These are phyloP conservation scores for Phoronis australis DNA, from an alignment of 2,888 invertebrate genomes.

Conservation along the genomic window DNA sequence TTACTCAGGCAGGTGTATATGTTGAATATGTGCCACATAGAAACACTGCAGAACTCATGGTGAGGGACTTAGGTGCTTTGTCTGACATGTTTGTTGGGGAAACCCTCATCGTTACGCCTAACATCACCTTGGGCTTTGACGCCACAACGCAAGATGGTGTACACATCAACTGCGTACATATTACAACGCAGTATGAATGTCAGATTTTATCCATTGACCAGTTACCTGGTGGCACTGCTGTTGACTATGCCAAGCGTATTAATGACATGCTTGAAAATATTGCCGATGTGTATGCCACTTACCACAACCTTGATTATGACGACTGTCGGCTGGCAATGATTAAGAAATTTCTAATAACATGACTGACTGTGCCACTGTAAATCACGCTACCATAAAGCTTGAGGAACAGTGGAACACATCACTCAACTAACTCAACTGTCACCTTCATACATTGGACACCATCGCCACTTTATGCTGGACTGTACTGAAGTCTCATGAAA, in stretches of 20 bases:
- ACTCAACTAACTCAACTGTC: constrained; percentile 14
- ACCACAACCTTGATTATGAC: constrained; percentile 6
- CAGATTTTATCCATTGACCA: constrained; percentile 9
- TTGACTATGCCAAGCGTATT: constrained; percentile 12
- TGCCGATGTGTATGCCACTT: constrained; percentile 1
- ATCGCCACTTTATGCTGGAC: constrained; percentile 5
- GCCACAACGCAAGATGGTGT: constrained; percentile 14
- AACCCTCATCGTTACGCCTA: neutral
- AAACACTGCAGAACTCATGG: constrained; percentile 6
- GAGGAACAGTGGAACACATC: constrained; percentile 5
- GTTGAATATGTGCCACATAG: constrained; percentile 4
- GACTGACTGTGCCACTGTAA: constrained; percentile 14
- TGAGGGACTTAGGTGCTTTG: constrained; percentile 8
- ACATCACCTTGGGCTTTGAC: constrained; percentile 14
- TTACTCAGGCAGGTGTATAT: constrained; percentile 1
- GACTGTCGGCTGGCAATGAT: constrained; percentile 3
- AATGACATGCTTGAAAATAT: constrained; percentile 6
- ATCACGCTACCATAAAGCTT: constrained; percentile 9
- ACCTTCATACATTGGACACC: constrained; percentile 10
- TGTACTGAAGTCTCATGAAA: constrained; percentile 6
- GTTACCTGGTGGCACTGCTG: constrained; percentile 12
- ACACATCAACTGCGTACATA: constrained; percentile 14
- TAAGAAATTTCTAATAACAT: constrained; percentile 10
- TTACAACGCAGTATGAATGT: constrained; percentile 9
- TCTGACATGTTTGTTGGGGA: constrained; percentile 10